A percentile compares a stretch with the other conserved stretches of the same genome.
These are phyloP conservation scores for Cheilosia scutellata DNA, from an alignment of 2,888 invertebrate genomes.

Conservation along the genomic window DNA sequence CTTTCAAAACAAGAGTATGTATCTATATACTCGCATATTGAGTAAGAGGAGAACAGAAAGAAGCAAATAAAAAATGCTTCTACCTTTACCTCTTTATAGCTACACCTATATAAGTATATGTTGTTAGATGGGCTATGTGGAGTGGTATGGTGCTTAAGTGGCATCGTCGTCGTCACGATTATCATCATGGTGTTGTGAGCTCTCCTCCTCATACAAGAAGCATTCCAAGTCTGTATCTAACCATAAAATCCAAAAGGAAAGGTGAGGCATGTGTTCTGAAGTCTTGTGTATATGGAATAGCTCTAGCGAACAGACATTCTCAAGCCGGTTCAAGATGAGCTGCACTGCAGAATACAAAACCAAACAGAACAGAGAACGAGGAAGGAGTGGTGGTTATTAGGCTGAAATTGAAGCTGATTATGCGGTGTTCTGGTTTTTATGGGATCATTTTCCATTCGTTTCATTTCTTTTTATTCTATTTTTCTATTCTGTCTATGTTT, in stretches of 20 bases:
- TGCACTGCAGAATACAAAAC: conserved; percentile 27
- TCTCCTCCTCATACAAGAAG: conserved; percentile 48
- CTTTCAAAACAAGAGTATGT: conserved; percentile 53
- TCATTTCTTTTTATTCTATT: conserved; percentile 19
- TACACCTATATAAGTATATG: conserved; percentile 45
- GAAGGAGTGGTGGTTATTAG: conserved; percentile 68
- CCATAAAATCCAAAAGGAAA: conserved; percentile 65
- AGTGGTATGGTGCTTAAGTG: conserved; percentile 68
- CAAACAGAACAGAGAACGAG: conserved; percentile 43
- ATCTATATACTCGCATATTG: background rate
- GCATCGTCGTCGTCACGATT: conserved; percentile 54
- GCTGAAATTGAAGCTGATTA: conserved; percentile 75
- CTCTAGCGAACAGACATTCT: conserved; percentile 63
- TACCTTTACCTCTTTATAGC: conserved; percentile 31
- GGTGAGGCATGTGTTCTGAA: conserved; percentile 27
- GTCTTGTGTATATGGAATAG: conserved; percentile 39
- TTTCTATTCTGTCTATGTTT: conserved; percentile 48
- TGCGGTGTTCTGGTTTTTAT: conserved; percentile 74
- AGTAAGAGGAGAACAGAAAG: conserved; percentile 33
- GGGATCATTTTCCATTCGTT: conserved; percentile 63
- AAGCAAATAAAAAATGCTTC: conserved; percentile 21
- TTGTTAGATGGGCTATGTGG: conserved; percentile 57
- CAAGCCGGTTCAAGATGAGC: conserved; percentile 54
- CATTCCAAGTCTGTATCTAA: conserved; percentile 64
- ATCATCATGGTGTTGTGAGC: conserved; percentile 42